These are phyloP conservation scores for Spermophilus dauricus DNA, from an alignment of 2,113 vertebrate genomes.

Conservation along the genomic window DNA sequence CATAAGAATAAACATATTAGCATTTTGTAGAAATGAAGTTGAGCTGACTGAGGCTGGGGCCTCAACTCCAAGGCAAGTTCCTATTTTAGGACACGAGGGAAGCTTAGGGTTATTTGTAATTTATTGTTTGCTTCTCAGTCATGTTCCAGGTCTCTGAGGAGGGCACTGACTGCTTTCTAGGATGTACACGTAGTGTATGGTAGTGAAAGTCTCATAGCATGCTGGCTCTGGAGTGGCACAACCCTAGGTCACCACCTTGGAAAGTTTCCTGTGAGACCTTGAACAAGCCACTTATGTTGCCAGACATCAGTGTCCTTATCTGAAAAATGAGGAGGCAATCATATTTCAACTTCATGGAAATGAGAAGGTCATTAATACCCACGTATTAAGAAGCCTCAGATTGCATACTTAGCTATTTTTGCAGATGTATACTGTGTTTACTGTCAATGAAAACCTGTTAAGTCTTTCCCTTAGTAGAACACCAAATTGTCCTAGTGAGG, in stretches of 20 bases:
- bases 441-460: not conserved
- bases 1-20: not conserved
- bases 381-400: not conserved
- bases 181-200: not conserved
- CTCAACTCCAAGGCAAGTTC: not conserved
- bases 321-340: not conserved
- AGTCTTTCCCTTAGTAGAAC: not conserved
- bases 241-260: not conserved
- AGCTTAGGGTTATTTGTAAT: not conserved
- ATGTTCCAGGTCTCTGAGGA: not conserved
- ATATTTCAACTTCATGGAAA: not conserved
- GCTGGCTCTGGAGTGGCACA: not conserved
- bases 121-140: slow-evolving; percentile 4
- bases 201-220: not conserved
- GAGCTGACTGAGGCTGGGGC: not conserved
- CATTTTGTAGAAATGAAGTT: not conserved
- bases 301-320: not conserved
- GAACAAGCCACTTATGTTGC: not conserved
- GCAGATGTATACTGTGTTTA: not conserved
- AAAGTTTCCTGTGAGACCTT: not conserved
- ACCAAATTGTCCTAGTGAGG: slow-evolving; percentile 9
- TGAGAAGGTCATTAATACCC: not conserved
- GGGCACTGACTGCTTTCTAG: not conserved
- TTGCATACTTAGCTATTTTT: not conserved
- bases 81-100: not conserved